Percentiles rank a stretch among this genome's conserved stretches.
Evolutionary conservation across 2,113 vertebrate species (phyloP).

Genomic region (human): DNA sequence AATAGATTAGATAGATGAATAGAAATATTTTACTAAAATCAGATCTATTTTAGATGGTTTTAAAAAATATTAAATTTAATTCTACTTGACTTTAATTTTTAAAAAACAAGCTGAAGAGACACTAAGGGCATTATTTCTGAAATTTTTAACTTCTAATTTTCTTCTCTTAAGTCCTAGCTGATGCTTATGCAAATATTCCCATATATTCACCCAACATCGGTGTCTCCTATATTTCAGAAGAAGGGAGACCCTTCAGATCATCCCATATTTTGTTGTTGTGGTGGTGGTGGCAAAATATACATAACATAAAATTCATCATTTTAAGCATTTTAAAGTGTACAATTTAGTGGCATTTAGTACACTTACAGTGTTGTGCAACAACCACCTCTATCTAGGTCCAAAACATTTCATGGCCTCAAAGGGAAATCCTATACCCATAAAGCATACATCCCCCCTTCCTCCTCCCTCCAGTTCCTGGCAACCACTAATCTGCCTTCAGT

Average conservation of each 20-base stretch:
- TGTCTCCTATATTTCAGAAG: neutral
- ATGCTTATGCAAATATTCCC: neutral
- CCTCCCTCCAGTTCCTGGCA: neutral
- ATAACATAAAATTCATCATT: neutral
- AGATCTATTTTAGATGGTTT: neutral
- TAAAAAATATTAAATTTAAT: neutral
- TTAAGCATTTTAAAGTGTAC: neutral
- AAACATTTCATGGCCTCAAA: neutral
- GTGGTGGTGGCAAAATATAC: neutral
- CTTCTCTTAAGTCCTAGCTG: neutral
- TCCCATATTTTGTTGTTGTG: neutral
- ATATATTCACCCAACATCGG: neutral
- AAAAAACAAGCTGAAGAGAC: neutral
- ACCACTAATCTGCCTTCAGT: neutral
- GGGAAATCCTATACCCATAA: neutral
- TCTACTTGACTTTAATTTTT: conserved; percentile 1
- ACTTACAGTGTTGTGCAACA: neutral
- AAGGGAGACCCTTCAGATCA: neutral
- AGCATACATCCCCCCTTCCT: neutral
- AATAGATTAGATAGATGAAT: neutral
- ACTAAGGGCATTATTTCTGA: neutral
- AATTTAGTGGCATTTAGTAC: neutral
- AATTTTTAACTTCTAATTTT: neutral
- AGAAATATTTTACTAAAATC: conserved; percentile 1
- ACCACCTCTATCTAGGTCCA: neutral